Percentiles rank a stretch among this genome's conserved stretches.
Conservation (phyloP, 2,888 invertebrate genomes). For the Camponotus fellah region DNA sequence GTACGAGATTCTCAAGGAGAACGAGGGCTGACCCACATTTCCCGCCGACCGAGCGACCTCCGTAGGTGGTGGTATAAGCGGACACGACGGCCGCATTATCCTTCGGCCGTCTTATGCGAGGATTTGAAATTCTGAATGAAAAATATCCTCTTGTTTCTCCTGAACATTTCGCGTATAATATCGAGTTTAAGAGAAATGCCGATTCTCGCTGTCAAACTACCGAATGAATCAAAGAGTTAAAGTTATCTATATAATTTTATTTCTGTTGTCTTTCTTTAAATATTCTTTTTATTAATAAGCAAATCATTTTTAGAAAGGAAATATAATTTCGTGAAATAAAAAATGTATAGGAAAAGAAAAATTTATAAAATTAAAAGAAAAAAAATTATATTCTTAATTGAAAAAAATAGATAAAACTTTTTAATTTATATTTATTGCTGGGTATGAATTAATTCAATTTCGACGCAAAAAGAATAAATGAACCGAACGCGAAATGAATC, state of each 20-base stretch:
- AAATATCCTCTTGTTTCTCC: slow-evolving; percentile 1
- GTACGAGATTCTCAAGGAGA: slow-evolving; percentile 62
- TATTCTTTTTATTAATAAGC: not conserved
- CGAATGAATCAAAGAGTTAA: not conserved
- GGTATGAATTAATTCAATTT: not conserved
- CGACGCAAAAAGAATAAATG: not conserved
- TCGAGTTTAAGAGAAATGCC: slow-evolving; percentile 1
- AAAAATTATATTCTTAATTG: not conserved
- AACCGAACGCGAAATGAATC: not conserved
- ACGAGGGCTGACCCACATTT: slow-evolving; percentile 67
- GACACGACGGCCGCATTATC: slow-evolving; percentile 48
- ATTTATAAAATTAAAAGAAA: not conserved
- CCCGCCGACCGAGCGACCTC: slow-evolving; percentile 49
- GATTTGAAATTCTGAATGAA: slow-evolving; percentile 54
- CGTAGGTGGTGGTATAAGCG: slow-evolving; percentile 50
- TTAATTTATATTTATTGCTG: not conserved
- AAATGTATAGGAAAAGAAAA: not conserved
- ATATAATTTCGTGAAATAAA: not conserved
- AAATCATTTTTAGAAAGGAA: not conserved
- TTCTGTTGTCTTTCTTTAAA: not conserved
- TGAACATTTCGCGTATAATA: not conserved
- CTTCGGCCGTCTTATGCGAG: slow-evolving; percentile 34
- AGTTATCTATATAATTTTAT: not conserved
- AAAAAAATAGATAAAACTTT: not conserved
- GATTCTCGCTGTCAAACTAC: not conserved